Evolutionary conservation across 1,140 invertebrate species (phyloP), one percentile per base, ranked within the genome.

Genomic region (Sycobia sp.): DNA sequence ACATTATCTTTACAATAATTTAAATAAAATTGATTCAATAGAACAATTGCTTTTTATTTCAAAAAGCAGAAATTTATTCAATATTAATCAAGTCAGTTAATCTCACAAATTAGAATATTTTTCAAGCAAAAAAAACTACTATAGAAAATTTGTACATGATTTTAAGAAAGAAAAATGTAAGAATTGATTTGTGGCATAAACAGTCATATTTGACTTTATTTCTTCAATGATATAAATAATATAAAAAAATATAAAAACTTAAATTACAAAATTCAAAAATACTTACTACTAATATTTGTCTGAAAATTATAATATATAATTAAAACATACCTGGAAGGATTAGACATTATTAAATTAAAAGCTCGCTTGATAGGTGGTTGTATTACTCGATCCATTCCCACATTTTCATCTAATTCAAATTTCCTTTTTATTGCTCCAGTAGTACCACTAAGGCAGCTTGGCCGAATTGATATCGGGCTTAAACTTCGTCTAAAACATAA

Each of bases 391-490:
- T 80, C 75, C 71, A 77, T 61, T 71, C 82, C 76, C 29, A 43
- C 20, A 67, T 79, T 77, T 56, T 91, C 90, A 53, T 90, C 86
- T 50, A 91, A 73, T 69, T 92, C 91, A 69, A 90, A 89, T 80
- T 93, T 92, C 61, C 92, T 82, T 79, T 94, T 95, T 20, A 91
- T 85, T 16, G 82, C 75, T 10, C 85, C 81, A 32, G 84, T 74
- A 29, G 82, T 83, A 73, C 83, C 75, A 13, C 85, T 80, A 43
- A 86, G 76, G 39, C 84, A 84, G 74, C 84, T 85, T 22, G 84
- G 83, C 22, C 92, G 84, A 77, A 95, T 87, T 11, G 90, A 85
- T 67, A 94, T 94, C 9, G 92, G 92, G 69, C 91, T 93, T 62
- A 92, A 86, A 71, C 91, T 93, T 32, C 92, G 84, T 43, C 91